These are phyloP conservation scores for Lymantria dispar DNA, from an alignment of 2,888 invertebrate genomes.

Conservation along the genomic window DNA sequence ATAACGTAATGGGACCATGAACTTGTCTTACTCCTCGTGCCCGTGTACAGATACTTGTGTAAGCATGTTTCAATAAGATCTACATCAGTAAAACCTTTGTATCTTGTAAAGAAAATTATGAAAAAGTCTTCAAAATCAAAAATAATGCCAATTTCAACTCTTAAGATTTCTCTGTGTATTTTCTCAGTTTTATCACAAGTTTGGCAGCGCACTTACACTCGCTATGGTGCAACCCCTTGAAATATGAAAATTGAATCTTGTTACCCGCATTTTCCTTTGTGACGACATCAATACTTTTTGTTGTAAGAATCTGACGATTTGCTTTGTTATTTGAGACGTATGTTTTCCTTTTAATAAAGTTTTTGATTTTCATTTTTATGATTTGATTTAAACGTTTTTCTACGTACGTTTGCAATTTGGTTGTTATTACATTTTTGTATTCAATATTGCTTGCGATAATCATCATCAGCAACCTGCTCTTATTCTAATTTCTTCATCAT, in stretches of 20 bases:
- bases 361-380: conserved; percentile 1
- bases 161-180: conserved; percentile 22
- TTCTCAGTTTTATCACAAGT: conserved; percentile 58
- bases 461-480: too few relatives aligned
- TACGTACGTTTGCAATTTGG: background rate
- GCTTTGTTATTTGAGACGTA: background rate
- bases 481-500: too few relatives aligned
- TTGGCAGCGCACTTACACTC: conserved; percentile 60
- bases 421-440: background rate
- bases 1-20: too few relatives aligned
- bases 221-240: conserved; percentile 58
- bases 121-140: too few relatives aligned
- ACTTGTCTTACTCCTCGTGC: too few relatives aligned
- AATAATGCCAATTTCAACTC: conserved; percentile 17
- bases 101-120: too few relatives aligned
- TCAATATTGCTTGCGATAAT: too few relatives aligned
- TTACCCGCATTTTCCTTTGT: conserved; percentile 41
- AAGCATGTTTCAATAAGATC: too few relatives aligned
- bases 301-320: conserved; percentile 4
- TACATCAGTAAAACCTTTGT: too few relatives aligned
- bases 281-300: conserved; percentile 19
- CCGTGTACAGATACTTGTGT: too few relatives aligned
- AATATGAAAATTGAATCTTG: conserved; percentile 73
- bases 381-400: background rate
- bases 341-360: background rate